phyloP scores from a whole-genome alignment of 2,113 vertebrate species.

The Erpornis zantholeuca region DNA sequence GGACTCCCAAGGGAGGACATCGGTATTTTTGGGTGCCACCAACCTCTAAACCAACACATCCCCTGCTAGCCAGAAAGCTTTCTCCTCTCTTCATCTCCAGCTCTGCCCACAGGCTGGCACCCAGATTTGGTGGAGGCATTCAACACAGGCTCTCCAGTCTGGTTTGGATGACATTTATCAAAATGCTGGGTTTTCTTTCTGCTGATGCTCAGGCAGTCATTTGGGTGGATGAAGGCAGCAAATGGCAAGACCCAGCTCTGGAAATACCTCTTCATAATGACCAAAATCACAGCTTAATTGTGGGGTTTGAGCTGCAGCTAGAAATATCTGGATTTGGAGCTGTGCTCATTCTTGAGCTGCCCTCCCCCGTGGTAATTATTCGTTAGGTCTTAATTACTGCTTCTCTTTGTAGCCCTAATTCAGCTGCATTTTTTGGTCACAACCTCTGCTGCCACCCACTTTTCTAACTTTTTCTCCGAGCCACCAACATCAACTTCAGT shows the following conservation, averaged over 20 bases:
- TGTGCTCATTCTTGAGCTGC: background rate
- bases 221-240: background rate
- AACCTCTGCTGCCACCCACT: background rate
- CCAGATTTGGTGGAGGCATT: background rate
- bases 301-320: constrained; percentile 44
- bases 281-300: constrained; percentile 56
- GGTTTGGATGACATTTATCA: constrained; percentile 51
- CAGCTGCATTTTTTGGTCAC: background rate
- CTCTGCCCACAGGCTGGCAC: constrained; percentile 30
- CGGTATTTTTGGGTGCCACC: background rate
- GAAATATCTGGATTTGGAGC: constrained; percentile 43
- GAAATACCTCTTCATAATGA: constrained; percentile 37
- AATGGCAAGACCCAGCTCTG: constrained; percentile 5
- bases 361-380: background rate
- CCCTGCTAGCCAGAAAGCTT: background rate
- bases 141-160: background rate
- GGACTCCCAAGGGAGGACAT: background rate
- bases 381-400: constrained; percentile 12
- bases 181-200: constrained; percentile 21
- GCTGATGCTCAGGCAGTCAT: background rate
- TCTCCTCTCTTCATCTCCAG: background rate
- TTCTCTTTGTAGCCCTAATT: constrained; percentile 6
- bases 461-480: background rate
- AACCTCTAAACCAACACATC: background rate
- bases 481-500: background rate